phyloP scores from a whole-genome alignment of 2,797 vertebrate genomes.

The Helarctos malayanus region DNA sequence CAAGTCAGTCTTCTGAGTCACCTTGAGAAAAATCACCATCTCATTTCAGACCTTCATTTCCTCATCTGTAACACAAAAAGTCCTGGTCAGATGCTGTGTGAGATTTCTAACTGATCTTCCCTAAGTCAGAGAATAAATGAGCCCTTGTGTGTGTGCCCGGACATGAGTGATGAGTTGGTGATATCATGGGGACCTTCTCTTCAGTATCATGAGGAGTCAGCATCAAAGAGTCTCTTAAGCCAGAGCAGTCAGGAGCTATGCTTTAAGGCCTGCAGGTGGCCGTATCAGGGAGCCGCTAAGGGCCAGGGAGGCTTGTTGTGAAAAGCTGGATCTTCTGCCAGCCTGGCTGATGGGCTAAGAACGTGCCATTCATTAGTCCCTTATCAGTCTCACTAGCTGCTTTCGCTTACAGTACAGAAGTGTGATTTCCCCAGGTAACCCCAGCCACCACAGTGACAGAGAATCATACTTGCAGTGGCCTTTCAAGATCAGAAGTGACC shows the following conservation, averaged over 20 bases:
- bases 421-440: slow-evolving; percentile 66
- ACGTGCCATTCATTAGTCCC: background rate
- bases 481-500: slow-evolving; percentile 69
- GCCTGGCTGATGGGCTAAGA: background rate
- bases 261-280: background rate
- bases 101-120: background rate
- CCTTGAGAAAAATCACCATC: slow-evolving; percentile 32
- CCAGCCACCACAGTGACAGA: slow-evolving; percentile 11
- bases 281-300: background rate
- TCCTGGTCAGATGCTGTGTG: background rate
- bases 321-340: background rate
- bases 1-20: background rate
- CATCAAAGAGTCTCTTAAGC: background rate
- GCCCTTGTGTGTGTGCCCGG: background rate
- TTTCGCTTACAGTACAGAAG: background rate
- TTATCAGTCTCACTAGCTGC: background rate
- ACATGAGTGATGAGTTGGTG: background rate
- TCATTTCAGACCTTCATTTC: background rate
- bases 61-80: slow-evolving; percentile 24
- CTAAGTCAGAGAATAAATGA: background rate
- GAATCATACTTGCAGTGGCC: slow-evolving; percentile 32
- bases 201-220: background rate
- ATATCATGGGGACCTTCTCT: background rate
- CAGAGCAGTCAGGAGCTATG: background rate
- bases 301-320: background rate